Base-by-base conservation (phyloP, 2,797 vertebrate species). In the Pampus argenteus region DNA sequence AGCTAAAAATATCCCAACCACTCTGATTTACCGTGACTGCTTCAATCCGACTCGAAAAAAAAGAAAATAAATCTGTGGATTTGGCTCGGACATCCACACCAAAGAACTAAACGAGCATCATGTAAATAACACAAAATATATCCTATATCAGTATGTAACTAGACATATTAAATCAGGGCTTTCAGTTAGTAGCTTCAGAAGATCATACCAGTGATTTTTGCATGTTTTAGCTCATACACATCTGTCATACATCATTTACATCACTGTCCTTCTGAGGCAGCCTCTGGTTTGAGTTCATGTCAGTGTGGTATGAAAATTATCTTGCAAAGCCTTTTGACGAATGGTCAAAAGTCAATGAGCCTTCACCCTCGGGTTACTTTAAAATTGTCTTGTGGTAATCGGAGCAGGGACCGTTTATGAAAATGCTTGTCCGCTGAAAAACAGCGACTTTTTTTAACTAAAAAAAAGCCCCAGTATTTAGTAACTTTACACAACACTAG, bases 291-390 rank as follows among this genome's bases (percentile, higher is more conserved):
- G 9, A 4, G 14, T 25, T 76, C 34, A 23, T 40, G 49, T 66
- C 61, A 56, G 51, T 38, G 3, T 48, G 47, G 48, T 59, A 80
- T 70, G 64, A 66, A 49, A 76, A 72, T 72, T 0, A 71, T 56
- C 20, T 50, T 25, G 44, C 36, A 73, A 70, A 54, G 36, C 34
- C 15, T 52, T 52, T 50, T 42, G 58, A 81, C 40, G 51, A 77
- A 81, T 59, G 2, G 25, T 47, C 18, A 13, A n/a, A n/a, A n/a
- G 36, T 36, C 23, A 49, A 72, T 56, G 61, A 57, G 17, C 72
- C 59, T 68, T 74, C n/a, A 52, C 18, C 64, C 79, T 34, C 28
- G 4, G 1, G 57, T 26, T 8, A 28, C 29, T 38, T 31, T 36
- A 70, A 67, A 67, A 81, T 42, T 0, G 75, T 60, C 51, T 52